phyloP scores from a whole-genome alignment of 2,113 vertebrate genomes.

The Microtus ochrogaster region DNA sequence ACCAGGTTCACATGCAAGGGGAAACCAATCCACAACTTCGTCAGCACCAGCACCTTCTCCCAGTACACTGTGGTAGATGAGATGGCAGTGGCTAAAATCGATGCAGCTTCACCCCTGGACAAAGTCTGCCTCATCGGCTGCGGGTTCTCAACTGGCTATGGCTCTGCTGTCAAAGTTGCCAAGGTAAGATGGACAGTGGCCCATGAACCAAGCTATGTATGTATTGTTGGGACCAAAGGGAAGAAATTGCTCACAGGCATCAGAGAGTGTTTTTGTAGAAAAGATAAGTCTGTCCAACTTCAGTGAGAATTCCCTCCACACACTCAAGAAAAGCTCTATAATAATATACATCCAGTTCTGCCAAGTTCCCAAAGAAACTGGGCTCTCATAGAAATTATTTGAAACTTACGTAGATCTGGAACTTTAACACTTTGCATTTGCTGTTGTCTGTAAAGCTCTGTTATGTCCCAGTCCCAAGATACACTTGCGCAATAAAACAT shows the following conservation, averaged over 20 bases:
- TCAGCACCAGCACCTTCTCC: slow-evolving; percentile 89
- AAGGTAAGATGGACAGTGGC: slow-evolving; percentile 80
- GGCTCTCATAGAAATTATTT: neutral
- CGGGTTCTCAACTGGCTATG: slow-evolving; percentile 90
- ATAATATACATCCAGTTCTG: neutral
- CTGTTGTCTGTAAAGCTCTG: neutral
- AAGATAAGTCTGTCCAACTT: neutral
- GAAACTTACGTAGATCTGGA: neutral
- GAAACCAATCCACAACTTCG: slow-evolving; percentile 86
- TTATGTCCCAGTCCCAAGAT: too few species aligned
- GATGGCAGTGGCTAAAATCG: slow-evolving; percentile 87
- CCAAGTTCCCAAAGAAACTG: neutral
- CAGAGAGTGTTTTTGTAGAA: neutral
- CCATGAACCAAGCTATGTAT: neutral
- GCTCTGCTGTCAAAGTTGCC: slow-evolving; percentile 90
- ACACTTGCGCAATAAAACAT: too few species aligned
- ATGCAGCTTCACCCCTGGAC: slow-evolving; percentile 87
- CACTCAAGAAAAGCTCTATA: neutral
- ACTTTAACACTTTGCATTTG: neutral
- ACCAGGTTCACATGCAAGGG: slow-evolving; percentile 89
- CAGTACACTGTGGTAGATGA: slow-evolving; percentile 91
- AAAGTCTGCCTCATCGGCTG: slow-evolving; percentile 78
- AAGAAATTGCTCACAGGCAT: neutral
- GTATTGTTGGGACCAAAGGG: neutral
- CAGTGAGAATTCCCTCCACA: neutral